These are phyloP conservation scores for Torymus aiolomorphi DNA, from an alignment of 2,888 invertebrate genomes.

Conservation along the genomic window DNA sequence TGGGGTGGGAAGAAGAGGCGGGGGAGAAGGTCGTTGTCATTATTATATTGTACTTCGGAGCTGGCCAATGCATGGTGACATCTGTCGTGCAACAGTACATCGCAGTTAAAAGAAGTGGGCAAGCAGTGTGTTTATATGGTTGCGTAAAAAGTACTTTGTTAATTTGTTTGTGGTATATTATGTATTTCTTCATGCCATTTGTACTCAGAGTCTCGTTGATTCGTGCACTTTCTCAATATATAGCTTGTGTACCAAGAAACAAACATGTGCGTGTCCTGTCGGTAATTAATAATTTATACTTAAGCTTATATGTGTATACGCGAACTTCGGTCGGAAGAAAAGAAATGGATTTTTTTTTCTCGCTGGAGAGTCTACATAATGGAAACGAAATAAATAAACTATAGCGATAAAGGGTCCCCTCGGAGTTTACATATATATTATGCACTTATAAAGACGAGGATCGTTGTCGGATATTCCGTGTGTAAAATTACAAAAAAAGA, in stretches of 20 bases:
- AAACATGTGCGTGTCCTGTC: no score
- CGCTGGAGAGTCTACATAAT: constrained; percentile 14
- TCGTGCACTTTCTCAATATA: no score
- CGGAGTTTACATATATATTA: constrained; percentile 2
- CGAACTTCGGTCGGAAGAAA: background rate
- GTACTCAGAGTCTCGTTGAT: no score
- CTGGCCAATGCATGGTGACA: constrained; percentile 1
- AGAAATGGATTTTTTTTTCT: constrained; percentile 24
- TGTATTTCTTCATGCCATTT: no score
- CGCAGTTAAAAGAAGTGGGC: no score
- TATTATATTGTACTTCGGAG: constrained; percentile 5
- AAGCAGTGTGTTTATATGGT: no score
- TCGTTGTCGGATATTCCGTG: constrained; percentile 20
- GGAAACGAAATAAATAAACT: constrained; percentile 36
- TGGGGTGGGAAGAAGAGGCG: background rate
- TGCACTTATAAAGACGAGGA: constrained; percentile 12
- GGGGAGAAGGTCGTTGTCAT: background rate
- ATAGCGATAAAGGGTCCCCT: constrained; percentile 39
- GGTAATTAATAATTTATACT: no score
- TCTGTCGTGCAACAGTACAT: background rate
- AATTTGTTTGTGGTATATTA: no score
- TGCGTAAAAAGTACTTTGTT: no score
- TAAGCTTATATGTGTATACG: no score
- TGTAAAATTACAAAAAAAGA: constrained; percentile 15
- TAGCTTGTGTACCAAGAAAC: no score